Evolutionary conservation across 2,113 vertebrate genomes (phyloP).

Genomic region (Paramisgurnus dabryanus): DNA sequence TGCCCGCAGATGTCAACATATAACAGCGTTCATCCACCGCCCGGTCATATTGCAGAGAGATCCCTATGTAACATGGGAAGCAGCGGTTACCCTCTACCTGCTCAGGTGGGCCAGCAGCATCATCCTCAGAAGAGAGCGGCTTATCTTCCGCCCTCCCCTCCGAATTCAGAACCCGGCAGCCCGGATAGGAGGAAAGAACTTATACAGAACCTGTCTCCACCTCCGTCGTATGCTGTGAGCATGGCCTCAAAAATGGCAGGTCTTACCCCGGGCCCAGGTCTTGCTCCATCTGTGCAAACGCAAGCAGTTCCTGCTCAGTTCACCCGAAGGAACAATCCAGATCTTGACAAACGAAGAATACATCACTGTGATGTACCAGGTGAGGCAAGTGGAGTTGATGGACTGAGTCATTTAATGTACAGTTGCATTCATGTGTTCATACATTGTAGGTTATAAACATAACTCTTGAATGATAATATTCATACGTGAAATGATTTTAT

Average conservation of each 20-base stretch:
- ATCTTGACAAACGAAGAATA: slow-evolving; percentile 93
- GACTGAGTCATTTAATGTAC: no score
- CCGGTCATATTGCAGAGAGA: slow-evolving; percentile 79
- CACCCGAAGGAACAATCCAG: slow-evolving; percentile 92
- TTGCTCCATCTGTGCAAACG: slow-evolving; percentile 76
- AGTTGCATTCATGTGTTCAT: no score
- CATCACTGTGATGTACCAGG: slow-evolving; percentile 95
- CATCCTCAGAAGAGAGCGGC: slow-evolving; percentile 77
- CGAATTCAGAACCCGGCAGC: slow-evolving; percentile 92
- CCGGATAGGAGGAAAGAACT: slow-evolving; percentile 89
- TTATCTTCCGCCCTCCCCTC: slow-evolving; percentile 92
- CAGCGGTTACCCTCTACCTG: slow-evolving; percentile 76
- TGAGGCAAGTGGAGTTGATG: slow-evolving; percentile 59
- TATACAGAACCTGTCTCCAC: slow-evolving; percentile 88
- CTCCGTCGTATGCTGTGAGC: slow-evolving; percentile 91
- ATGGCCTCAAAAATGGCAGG: slow-evolving; percentile 90
- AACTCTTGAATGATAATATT: no score
- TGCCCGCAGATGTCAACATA: slow-evolving; percentile 78
- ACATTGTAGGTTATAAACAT: no score
- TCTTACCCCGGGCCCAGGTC: slow-evolving; percentile 76
- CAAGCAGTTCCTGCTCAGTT: slow-evolving; percentile 79
- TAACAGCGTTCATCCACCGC: slow-evolving; percentile 75
- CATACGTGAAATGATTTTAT: no score
- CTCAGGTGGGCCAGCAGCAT: slow-evolving; percentile 70
- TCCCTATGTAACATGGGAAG: slow-evolving; percentile 69